Evolutionary conservation across 1,140 invertebrate genomes (phyloP).

Genomic region (Aethina tumida): DNA sequence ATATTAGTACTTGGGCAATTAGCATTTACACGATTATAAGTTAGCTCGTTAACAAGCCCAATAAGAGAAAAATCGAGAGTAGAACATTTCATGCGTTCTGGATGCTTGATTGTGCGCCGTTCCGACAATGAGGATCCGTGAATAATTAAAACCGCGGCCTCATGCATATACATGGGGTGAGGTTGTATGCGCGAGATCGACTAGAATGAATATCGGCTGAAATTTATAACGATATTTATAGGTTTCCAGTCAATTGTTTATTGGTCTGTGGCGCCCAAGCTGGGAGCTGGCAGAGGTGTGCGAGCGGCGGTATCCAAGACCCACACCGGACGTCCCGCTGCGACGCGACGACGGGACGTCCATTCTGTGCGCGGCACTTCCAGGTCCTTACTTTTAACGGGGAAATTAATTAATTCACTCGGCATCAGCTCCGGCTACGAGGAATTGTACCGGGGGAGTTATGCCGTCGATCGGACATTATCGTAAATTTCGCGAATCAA

Average conservation of each 20-base stretch:
- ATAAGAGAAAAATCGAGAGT: too few relatives aligned
- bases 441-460: slow-evolving; percentile 8
- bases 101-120: too few relatives aligned
- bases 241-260: slow-evolving; percentile 29
- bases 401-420: slow-evolving; percentile 22
- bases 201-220: slow-evolving; percentile 8
- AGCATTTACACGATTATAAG: too few relatives aligned
- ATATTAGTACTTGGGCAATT: too few relatives aligned
- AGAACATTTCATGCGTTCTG: too few relatives aligned
- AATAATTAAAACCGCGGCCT: not conserved
- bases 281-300: slow-evolving; percentile 25
- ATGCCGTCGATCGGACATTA: slow-evolving; percentile 10
- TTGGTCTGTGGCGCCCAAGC: slow-evolving; percentile 25
- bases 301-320: slow-evolving; percentile 18
- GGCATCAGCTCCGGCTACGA: slow-evolving; percentile 17
- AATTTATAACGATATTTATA: slow-evolving; percentile 28
- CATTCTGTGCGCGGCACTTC: slow-evolving; percentile 14
- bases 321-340: too few relatives aligned
- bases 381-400: slow-evolving; percentile 23
- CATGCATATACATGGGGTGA: too few relatives aligned
- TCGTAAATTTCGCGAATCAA: slow-evolving; percentile 12
- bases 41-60: too few relatives aligned
- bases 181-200: not conserved
- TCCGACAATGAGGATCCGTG: too few relatives aligned
- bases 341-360: too few relatives aligned